Evolutionary conservation across 2,888 invertebrate genomes (phyloP), one percentile per base, ranked within the genome.

Genomic region (Chironomus riparius): DNA sequence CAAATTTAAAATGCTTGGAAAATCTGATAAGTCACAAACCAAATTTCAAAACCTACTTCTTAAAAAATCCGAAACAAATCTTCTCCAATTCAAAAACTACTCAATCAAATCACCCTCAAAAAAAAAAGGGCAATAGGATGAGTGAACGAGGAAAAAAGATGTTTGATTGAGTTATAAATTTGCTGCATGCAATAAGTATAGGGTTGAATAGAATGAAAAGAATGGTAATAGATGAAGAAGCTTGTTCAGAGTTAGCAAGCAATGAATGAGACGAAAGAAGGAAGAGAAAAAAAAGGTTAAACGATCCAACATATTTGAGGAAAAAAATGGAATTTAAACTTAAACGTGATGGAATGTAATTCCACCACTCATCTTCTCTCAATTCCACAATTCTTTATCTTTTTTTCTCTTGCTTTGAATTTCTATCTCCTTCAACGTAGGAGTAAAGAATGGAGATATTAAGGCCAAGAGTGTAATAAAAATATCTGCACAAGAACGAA

Each of bases 101-200:
- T 38, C 7, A 38, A 38, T 38, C 38, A 38, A 38, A 38, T 1
- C 38, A 7, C 38, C 38, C 38, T 10, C 7, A 10, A 38, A 7
- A 38, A 38, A n/a, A n/a, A n/a, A n/a, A n/a, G n/a, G n/a, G 38
- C 38, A 38, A 38, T 38, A 10, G 38, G 10, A 38, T 10, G 38
- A 38, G 38, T 38, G 38, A 38, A 38, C 10, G 38, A 38, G 38
- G 38, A 38, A 38, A 38, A 38, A 65, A 21, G 71, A 62, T 50
- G 61, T 72, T 72, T 72, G 72, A 72, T 72, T 72, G 72, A 72
- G 72, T 72, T 72, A 72, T 72, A 72, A 72, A 72, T 72, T 72
- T 61, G 71, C 22, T 71, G 47, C 70, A 47, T 38, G 70, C 70
- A 21, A 15, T 56, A 56, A 56, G 18, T 56, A 56, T 56, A 56